phyloP scores from a whole-genome alignment of 2,888 invertebrate species.

The Melieria crassipennis region DNA sequence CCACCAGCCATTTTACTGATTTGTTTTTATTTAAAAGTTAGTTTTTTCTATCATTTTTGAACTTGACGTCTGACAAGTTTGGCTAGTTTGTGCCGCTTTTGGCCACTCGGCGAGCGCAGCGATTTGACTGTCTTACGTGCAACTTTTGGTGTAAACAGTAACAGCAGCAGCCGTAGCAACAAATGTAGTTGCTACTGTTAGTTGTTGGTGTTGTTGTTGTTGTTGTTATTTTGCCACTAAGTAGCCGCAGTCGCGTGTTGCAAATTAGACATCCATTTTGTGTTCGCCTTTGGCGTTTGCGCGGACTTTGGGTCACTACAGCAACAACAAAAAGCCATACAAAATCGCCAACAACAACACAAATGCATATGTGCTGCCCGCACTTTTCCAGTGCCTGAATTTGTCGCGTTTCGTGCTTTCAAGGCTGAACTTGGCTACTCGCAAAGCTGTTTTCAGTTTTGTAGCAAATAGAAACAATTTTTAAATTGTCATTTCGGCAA shows the following conservation, averaged over 20 bases:
- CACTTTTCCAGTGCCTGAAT: not conserved
- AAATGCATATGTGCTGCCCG: not conserved
- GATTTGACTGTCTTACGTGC: no score
- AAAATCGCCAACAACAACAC: slow-evolving; percentile 1
- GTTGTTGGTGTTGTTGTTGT: no score
- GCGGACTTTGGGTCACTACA: slow-evolving; percentile 3
- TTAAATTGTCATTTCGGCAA: slow-evolving; percentile 11
- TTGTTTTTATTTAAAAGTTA: no score
- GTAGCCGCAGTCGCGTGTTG: slow-evolving; percentile 15
- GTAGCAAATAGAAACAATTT: slow-evolving; percentile 13
- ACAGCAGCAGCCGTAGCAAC: no score
- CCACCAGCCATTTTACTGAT: no score
- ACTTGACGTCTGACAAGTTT: no score
- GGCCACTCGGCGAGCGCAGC: no score
- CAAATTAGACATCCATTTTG: slow-evolving; percentile 27
- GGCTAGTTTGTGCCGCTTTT: no score
- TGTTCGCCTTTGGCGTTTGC: slow-evolving; percentile 9
- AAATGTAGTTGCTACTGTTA: no score
- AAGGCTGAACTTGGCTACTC: slow-evolving; percentile 19
- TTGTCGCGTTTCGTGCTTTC: not conserved
- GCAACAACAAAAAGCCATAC: not conserved
- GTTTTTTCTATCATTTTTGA: no score
- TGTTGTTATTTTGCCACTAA: no score
- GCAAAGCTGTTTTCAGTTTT: slow-evolving; percentile 18
- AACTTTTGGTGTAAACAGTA: no score